Percentiles rank a stretch among this genome's conserved stretches.
These are phyloP conservation scores for Ectropis crepuscularia DNA, from an alignment of 2,888 invertebrate species.

Conservation along the genomic window DNA sequence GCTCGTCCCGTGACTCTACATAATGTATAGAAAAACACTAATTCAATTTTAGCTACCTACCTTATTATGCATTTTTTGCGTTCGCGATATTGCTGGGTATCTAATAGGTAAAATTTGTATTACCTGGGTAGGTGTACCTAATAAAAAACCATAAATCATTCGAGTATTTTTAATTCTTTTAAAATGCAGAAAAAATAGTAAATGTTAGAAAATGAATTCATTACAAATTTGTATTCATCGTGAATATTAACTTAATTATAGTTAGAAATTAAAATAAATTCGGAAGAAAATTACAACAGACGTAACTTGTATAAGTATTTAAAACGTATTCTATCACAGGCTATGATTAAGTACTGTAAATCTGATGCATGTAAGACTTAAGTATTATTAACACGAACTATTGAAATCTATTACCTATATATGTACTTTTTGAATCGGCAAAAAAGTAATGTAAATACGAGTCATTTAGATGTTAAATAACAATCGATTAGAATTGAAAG, in stretches of 20 bases:
- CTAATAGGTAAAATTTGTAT: not conserved
- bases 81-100: too few species aligned
- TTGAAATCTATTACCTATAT: slow-evolving; percentile 18
- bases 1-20: too few species aligned
- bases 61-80: too few species aligned
- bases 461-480: not conserved
- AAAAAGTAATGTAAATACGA: slow-evolving; percentile 12
- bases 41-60: too few species aligned
- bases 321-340: slow-evolving; percentile 73
- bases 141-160: slow-evolving; percentile 46
- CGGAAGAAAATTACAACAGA: slow-evolving; percentile 47
- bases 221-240: slow-evolving; percentile 82
- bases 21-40: too few species aligned
- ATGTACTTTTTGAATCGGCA: slow-evolving; percentile 23
- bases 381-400: slow-evolving; percentile 22
- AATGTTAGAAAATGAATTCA: slow-evolving; percentile 80
- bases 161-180: slow-evolving; percentile 76
- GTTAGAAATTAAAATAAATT: slow-evolving; percentile 42
- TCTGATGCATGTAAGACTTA: slow-evolving; percentile 31
- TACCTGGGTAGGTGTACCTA: not conserved
- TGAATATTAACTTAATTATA: slow-evolving; percentile 36
- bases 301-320: slow-evolving; percentile 36
- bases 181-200: slow-evolving; percentile 80
- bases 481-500: too few species aligned
- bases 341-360: slow-evolving; percentile 69